A percentile compares a stretch with the other conserved stretches of the same genome.
These are phyloP conservation scores for Neodontobutis hainanensis DNA, from an alignment of 2,113 vertebrate genomes.

Conservation along the genomic window DNA sequence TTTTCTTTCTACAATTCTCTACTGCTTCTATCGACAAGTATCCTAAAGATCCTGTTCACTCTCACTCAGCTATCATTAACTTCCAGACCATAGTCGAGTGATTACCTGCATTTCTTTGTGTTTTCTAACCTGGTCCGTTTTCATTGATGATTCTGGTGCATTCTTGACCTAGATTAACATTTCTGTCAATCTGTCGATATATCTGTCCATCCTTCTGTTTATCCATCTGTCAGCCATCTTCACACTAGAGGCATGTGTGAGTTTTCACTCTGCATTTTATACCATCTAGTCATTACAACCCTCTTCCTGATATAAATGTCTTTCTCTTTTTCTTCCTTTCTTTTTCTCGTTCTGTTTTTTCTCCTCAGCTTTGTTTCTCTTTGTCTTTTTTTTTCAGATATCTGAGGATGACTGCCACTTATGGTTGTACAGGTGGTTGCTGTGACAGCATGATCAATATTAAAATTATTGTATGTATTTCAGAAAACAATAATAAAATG, in stretches of 20 bases:
- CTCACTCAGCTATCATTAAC: no score
- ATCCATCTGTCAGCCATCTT: slow-evolving; percentile 12
- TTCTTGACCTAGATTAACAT: not conserved
- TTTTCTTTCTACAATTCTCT: no score
- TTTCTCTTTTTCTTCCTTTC: not conserved
- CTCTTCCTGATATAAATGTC: not conserved
- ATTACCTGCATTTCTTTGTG: not conserved
- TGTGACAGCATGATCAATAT: slow-evolving; percentile 38
- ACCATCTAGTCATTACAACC: slow-evolving; percentile 26
- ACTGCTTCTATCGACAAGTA: no score
- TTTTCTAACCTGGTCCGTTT: not conserved
- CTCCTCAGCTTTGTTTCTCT: not conserved
- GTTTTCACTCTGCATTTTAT: slow-evolving; percentile 34
- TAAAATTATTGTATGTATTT: slow-evolving; percentile 1
- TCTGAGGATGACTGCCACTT: slow-evolving; percentile 35
- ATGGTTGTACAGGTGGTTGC: slow-evolving; percentile 25
- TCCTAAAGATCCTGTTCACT: no score
- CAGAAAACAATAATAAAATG: no score
- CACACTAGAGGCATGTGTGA: slow-evolving; percentile 10
- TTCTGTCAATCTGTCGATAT: slow-evolving; percentile 8
- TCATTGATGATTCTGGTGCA: not conserved
- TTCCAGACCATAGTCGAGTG: not conserved
- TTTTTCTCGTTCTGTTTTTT: not conserved
- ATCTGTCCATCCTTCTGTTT: slow-evolving; percentile 36
- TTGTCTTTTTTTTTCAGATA: not conserved